Base-by-base conservation (phyloP, 2,888 invertebrate genomes). In the Phania funesta region DNA sequence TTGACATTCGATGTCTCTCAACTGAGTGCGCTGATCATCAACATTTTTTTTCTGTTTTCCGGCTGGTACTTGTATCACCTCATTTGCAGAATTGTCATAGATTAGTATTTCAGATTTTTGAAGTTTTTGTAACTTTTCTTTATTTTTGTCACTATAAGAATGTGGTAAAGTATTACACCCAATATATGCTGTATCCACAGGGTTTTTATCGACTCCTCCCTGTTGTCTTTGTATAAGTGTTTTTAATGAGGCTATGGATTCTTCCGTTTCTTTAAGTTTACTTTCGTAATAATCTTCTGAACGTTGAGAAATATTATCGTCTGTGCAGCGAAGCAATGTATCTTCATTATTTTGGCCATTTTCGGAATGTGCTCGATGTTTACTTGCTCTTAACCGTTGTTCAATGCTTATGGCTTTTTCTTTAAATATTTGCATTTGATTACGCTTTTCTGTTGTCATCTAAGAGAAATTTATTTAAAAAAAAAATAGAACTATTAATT, bases 391-490 rank as follows among this genome's bases (percentile, higher is more conserved):
- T 35, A 84, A 74, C 44, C 84, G 79, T 58, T 85, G 77, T 80
- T 91, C 90, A 6, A 89, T 60, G 54, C 85, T 73, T 5, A 87
- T 24, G 0, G 91, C 90, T 6, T 83, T 83, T 29, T 88, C 86
- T 44, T 86, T 87, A n/a, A 87, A 80, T 26, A 85, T 84, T 35
- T 86, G 85, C 86, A 90, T 88, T 83, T 88, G 86, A 18, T 82
- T 84, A 0, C 87, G 85, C 82, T 87, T 89, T 54, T 88, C 89
- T 20, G 83, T 77, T 6, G 90, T 90, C 90, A 90, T 90, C 90
- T 90, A 79, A 46, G 60, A 67, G 46, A 5, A 13, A 22, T 11
- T 20, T 52, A 16, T 26, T 2, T 5, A 44, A 24, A 8, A 6
- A 22, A 22, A 38, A 11, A 16, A 22, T 41, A 29, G 0, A 16